Evolutionary conservation across 2,888 invertebrate species (phyloP), one percentile per base, ranked within the genome.

Genomic region (Philonicus albiceps): DNA sequence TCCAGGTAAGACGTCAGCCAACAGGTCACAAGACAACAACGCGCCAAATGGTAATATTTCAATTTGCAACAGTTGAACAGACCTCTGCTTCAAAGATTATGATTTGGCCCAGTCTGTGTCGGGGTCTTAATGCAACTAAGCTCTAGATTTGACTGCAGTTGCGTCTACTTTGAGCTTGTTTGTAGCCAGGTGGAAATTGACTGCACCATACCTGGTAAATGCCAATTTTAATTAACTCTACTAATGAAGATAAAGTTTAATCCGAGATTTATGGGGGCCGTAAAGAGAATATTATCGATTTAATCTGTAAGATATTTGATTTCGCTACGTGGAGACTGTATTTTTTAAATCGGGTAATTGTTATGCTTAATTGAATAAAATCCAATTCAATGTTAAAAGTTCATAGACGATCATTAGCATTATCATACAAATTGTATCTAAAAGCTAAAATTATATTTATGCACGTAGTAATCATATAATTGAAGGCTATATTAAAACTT

Each of bases 231-330:
- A 81, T 81, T 64, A 55, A 81, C 55, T 53, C 81, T 34, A 11
- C 81, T 81, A 81, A 81, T 81, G 55, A 81, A 81, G 81, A 81
- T 55, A 81, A 81, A 81, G 31, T 13, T 81, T 81, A 81, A 81
- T 81, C 81, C 64, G 19, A 55, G 81, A 81, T 81, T 81, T 81
- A 81, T 64, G 55, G n/a, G 27, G 64, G 27, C 64, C 64, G 22
- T 64, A 11, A 11, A 64, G 64, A 22, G 64, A 64, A 64, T 19
- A 64, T 22, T 64, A 64, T 64, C 64, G 64, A 64, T 64, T 27
- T 64, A 8, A 64, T 22, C 64, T 22, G 27, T 64, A 8, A 27
- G 8, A 8, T 11, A 27, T 64, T 64, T 64, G 27, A 19, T 22
- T 19, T 19, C 8, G 27, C 27, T 11, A 7, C 22, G 64, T 11